Evolutionary conservation across 2,888 invertebrate species (phyloP).

Genomic region (Exocentrus adspersus): DNA sequence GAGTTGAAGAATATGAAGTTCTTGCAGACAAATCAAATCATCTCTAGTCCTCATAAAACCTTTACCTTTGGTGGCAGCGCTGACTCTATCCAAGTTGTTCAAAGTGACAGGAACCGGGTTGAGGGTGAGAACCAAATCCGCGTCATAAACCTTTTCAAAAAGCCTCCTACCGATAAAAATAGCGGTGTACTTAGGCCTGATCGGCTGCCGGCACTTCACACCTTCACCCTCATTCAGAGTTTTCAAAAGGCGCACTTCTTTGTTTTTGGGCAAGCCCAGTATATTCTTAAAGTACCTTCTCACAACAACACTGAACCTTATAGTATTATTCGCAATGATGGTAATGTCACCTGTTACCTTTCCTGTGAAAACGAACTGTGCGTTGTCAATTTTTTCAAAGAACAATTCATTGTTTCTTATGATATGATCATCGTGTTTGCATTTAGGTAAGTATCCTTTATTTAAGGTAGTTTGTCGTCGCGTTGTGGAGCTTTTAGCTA

Average conservation of each 20-base stretch:
- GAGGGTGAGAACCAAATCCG: conserved; percentile 57
- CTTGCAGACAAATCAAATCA: too few relatives aligned
- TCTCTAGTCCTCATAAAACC: not conserved
- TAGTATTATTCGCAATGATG: conserved; percentile 50
- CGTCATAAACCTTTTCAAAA: conserved; percentile 47
- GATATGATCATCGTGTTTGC: conserved; percentile 58
- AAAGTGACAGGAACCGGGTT: conserved; percentile 63
- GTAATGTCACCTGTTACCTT: conserved; percentile 59
- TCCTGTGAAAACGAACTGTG: conserved; percentile 60
- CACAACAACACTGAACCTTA: conserved; percentile 57
- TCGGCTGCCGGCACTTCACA: conserved; percentile 58
- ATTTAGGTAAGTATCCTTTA: conserved; percentile 55
- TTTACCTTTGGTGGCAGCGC: conserved; percentile 62
- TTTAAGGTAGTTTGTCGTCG: conserved; percentile 45
- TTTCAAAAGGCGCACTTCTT: conserved; percentile 58
- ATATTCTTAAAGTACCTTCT: conserved; percentile 60
- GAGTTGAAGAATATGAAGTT: too few relatives aligned
- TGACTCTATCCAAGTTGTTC: conserved; percentile 62
- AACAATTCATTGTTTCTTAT: conserved; percentile 56
- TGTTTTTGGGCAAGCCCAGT: conserved; percentile 50
- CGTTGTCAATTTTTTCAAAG: conserved; percentile 48
- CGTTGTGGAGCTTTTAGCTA: conserved; percentile 41
- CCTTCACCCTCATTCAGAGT: conserved; percentile 59
- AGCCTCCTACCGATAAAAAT: conserved; percentile 60
- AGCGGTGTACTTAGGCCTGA: conserved; percentile 60